Base-by-base conservation (phyloP, 2,797 vertebrate species). In the Peromyscus eremicus region DNA sequence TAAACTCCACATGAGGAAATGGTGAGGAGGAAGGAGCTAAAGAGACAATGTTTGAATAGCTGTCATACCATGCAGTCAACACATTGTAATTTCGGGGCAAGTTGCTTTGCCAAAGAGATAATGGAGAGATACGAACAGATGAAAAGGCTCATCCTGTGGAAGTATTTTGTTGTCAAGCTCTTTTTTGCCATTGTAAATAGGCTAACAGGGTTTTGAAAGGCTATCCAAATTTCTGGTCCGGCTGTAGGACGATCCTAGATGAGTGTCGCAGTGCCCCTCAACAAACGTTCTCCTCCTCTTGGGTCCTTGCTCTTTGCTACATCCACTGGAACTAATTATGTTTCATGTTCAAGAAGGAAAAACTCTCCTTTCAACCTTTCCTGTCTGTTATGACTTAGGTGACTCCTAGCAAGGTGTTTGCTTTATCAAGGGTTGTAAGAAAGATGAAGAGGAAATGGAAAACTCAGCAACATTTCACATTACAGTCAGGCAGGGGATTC, bases 181-280 rank as follows among this genome's bases (percentile, higher is more conserved):
- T 49, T 71, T 52, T 52, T 52, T 52, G 13, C 13, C 49, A 34
- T 8, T 77, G 60, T 23, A 94, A 95, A 88, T 66, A 21, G 81
- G 89, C 32, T 96, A 34, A 34, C 17, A 23, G 21, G 83, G 16
- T 91, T 95, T 91, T 87, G 16, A 77, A 94, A 79, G 94, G 14
- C 16, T 43, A 32, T 25, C 60, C 34, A 89, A 84, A 70, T 84
- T 46, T 32, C 27, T 86, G n/a, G 43, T 79, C 6, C 5, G 0
- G 68, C 88, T 87, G 70, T 16, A 90, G 37, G 21, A 52, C 16
- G 23, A 70, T 37, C 6, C 7, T 70, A 27, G 52, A 27, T 40
- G 80, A 83, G 77, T n/a, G 6, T 9, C 14, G 25, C 27, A 93
- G 43, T 12, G 3, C 7, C 40, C 40, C 16, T 81, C 64, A 43